phyloP scores from a whole-genome alignment of 2,888 invertebrate genomes.

The Iselma pallidipennis region DNA sequence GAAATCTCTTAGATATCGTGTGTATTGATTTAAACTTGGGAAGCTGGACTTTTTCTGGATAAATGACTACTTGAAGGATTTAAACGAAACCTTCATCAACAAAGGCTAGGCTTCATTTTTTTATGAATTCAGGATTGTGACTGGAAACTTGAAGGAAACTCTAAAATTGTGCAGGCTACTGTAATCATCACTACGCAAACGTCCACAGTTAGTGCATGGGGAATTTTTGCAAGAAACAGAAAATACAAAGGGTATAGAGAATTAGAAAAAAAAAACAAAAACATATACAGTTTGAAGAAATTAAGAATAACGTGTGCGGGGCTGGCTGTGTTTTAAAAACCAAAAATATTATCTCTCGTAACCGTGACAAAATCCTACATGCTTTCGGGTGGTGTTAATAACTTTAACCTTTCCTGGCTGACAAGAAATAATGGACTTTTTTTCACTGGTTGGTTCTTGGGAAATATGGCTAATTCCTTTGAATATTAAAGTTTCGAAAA shows the following conservation, averaged over 20 bases:
- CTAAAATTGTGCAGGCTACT: background rate
- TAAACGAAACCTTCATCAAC: background rate
- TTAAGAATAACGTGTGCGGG: conserved; percentile 37
- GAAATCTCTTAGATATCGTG: background rate
- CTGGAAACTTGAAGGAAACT: background rate
- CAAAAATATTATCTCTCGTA: background rate
- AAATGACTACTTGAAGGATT: background rate
- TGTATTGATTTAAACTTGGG: background rate
- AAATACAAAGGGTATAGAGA: background rate
- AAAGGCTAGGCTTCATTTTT: background rate
- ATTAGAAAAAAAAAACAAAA: background rate
- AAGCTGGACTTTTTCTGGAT: background rate
- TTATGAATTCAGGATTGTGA: background rate
- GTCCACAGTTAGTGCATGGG: background rate
- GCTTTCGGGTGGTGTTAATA: background rate
- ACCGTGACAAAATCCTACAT: background rate
- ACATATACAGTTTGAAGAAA: background rate
- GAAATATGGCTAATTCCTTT: background rate
- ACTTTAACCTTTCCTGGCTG: background rate
- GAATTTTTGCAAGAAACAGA: background rate
- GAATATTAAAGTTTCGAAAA: background rate
- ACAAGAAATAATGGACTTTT: conserved; percentile 22
- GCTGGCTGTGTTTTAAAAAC: conserved; percentile 41
- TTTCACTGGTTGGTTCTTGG: conserved; percentile 25
- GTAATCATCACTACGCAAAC: background rate